These are phyloP conservation scores for Suricata suricatta DNA, from an alignment of 2,113 vertebrate genomes.

Conservation along the genomic window DNA sequence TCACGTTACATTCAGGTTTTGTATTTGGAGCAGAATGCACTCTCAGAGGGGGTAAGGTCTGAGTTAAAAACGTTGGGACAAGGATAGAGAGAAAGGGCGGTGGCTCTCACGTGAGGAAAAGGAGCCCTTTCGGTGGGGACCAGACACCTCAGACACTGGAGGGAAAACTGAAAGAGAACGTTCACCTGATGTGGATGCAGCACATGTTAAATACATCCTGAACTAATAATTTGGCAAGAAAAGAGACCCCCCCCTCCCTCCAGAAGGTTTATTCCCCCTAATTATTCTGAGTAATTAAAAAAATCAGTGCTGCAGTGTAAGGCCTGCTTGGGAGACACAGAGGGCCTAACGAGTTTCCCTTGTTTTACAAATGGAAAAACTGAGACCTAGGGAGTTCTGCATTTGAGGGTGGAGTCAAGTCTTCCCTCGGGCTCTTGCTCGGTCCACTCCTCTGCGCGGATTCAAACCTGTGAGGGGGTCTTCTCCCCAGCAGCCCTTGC, in stretches of 20 bases:
- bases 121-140: not conserved
- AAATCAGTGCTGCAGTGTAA: not conserved
- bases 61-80: not conserved
- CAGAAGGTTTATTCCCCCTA: not conserved
- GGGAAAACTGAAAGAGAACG: not conserved
- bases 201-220: not conserved
- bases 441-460: not conserved
- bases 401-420: not conserved
- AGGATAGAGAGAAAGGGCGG: not conserved
- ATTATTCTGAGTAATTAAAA: not conserved
- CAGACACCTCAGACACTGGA: not conserved
- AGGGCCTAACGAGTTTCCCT: not conserved
- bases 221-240: not conserved
- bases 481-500: slow-evolving; percentile 11
- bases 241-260: not conserved
- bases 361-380: not conserved
- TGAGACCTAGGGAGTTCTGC: not conserved
- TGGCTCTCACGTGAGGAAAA: not conserved
- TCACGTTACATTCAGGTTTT: not conserved
- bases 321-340: not conserved
- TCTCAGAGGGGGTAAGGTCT: not conserved
- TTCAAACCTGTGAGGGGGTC: not conserved
- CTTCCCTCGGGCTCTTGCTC: accelerated
- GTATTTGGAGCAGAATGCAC: not conserved
- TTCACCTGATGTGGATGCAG: not conserved